Percentiles rank a stretch among this genome's conserved stretches.
phyloP scores from a whole-genome alignment of 2,888 invertebrate genomes.

The Micoletzkya japonica region DNA sequence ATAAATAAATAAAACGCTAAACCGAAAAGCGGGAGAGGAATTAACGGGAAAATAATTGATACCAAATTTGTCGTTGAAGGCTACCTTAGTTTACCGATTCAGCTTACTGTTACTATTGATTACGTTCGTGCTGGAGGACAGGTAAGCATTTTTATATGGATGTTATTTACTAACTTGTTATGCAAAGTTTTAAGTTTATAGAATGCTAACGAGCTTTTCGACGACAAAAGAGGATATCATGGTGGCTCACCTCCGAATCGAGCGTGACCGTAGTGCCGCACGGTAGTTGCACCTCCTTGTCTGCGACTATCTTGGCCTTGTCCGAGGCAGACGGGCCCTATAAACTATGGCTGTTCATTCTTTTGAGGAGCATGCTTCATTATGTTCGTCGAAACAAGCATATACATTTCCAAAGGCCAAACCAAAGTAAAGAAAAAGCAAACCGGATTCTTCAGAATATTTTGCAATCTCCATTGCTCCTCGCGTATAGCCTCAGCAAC shows the following conservation, averaged over 20 bases:
- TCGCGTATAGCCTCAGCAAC: conserved; percentile 1
- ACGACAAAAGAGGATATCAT: too few species aligned
- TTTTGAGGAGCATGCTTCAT: not conserved
- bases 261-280: too few species aligned
- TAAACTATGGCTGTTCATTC: too few species aligned
- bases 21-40: not conserved
- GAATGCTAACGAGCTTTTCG: too few species aligned
- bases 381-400: not conserved
- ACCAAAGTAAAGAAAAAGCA: not conserved
- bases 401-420: not conserved
- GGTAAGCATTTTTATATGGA: too few species aligned
- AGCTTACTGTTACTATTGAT: too few species aligned
- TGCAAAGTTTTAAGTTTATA: not conserved
- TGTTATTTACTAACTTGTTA: too few species aligned
- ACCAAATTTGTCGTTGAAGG: too few species aligned
- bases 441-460: conserved; percentile 26
- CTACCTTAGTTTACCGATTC: too few species aligned
- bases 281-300: conserved; percentile 3
- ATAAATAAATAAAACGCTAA: not conserved
- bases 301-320: conserved; percentile 9
- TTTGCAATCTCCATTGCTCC: conserved; percentile 24
- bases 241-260: too few species aligned
- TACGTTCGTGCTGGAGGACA: too few species aligned
- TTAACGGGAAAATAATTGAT: not conserved
- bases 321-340: conserved; percentile 14